Percentiles rank a stretch among this genome's conserved stretches.
These are phyloP conservation scores for Branchinecta lindahli DNA, from an alignment of 1,140 invertebrate genomes.

Conservation along the genomic window DNA sequence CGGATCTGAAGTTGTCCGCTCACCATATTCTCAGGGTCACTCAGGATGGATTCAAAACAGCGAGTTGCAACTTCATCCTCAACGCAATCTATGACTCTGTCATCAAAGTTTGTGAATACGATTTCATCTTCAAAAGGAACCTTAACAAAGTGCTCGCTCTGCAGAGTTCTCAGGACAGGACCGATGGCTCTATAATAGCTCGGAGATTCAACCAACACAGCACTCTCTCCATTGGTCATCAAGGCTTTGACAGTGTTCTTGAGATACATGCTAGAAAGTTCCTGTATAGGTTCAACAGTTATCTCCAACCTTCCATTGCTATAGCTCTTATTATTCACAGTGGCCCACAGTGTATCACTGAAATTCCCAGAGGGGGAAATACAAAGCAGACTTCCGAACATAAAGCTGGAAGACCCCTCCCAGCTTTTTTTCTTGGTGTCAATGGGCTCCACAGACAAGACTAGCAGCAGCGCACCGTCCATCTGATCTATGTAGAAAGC, in stretches of 20 bases:
- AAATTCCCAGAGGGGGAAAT: conserved; percentile 17
- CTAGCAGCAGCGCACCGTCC: conserved; percentile 1
- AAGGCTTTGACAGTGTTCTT: background rate
- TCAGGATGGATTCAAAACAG: background rate
- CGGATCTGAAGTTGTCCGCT: background rate
- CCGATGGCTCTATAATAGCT: conserved; percentile 14
- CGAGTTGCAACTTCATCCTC: background rate
- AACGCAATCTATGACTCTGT: background rate
- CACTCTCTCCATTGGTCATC: conserved; percentile 13
- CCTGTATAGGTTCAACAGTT: conserved; percentile 13
- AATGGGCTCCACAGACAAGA: conserved; percentile 10
- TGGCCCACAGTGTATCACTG: conserved; percentile 13
- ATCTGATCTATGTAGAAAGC: conserved; percentile 15
- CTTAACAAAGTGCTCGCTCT: conserved; percentile 4
- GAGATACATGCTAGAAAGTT: background rate
- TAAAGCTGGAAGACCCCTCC: background rate
- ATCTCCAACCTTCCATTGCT: conserved; percentile 7
- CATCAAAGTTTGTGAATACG: conserved; percentile 1
- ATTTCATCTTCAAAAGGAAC: conserved; percentile 17
- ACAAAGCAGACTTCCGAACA: conserved; percentile 16
- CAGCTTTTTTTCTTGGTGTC: conserved; percentile 2
- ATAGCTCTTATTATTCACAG: background rate
- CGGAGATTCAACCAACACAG: conserved; percentile 15
- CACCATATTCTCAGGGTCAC: background rate
- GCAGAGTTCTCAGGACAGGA: conserved; percentile 14